phyloP scores from a whole-genome alignment of 2,888 invertebrate species.

The Dimorphilus gyrociliatus region DNA sequence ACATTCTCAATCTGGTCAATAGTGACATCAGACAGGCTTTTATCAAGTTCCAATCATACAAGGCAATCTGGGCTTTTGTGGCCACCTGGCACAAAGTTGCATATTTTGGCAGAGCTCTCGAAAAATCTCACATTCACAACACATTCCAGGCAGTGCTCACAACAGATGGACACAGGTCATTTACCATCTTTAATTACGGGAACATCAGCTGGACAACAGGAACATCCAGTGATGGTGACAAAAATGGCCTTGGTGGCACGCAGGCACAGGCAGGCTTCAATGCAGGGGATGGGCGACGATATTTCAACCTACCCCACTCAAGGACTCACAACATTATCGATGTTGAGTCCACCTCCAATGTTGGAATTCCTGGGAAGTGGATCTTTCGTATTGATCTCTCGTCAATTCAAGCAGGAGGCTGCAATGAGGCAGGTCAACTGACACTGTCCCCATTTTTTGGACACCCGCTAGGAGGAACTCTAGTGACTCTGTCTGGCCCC shows the following conservation, averaged over 20 bases:
- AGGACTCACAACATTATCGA: not conserved
- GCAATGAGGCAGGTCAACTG: not conserved
- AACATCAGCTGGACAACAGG: conserved; percentile 4
- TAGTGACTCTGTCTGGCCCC: not conserved
- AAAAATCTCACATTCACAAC: not conserved
- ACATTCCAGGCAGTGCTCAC: conserved; percentile 1
- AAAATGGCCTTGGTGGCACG: conserved; percentile 1
- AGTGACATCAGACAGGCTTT: conserved; percentile 16
- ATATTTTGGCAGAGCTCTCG: conserved; percentile 1
- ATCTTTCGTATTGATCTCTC: no score
- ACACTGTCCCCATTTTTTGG: not conserved
- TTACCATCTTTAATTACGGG: conserved; percentile 3
- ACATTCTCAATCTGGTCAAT: conserved; percentile 12
- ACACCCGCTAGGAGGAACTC: not conserved
- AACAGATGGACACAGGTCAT: conserved; percentile 2
- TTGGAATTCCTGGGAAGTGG: not conserved
- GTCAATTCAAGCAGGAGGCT: no score
- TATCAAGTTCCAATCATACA: conserved; percentile 12
- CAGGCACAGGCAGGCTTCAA: conserved; percentile 1
- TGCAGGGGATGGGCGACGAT: no score
- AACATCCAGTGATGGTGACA: conserved; percentile 1
- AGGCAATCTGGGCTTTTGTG: conserved; percentile 18
- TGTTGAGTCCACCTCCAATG: not conserved
- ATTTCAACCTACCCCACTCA: no score
- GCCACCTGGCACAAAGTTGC: conserved; percentile 26